Conservation (phyloP, 2,888 invertebrate genomes). For the Cantharis rufa region DNA sequence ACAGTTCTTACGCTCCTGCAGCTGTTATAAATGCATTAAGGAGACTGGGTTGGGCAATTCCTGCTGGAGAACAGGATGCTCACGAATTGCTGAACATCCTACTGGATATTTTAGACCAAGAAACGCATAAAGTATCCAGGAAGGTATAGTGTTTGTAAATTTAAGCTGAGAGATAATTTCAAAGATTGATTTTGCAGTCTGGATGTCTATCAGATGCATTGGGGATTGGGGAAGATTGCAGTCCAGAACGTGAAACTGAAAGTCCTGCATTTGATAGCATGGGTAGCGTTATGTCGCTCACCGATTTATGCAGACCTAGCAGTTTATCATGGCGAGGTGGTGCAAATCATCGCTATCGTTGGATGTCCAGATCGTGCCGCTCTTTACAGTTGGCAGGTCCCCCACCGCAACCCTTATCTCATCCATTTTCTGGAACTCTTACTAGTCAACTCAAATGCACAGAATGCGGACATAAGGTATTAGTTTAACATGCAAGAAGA, state of each 20-base stretch:
- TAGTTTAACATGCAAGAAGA: not conserved
- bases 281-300: conserved; percentile 53
- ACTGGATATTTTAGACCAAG: conserved; percentile 88
- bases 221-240: conserved; percentile 59
- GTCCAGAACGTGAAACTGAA: conserved; percentile 53
- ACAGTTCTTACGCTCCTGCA: conserved; percentile 65
- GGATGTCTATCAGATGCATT: conserved; percentile 79
- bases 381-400: conserved; percentile 59
- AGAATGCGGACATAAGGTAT: conserved; percentile 70
- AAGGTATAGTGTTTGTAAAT: conserved; percentile 55
- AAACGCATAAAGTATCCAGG: conserved; percentile 65
- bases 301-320: conserved; percentile 51
- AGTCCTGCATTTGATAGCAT: conserved; percentile 43
- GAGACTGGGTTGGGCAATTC: conserved; percentile 83
- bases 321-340: conserved; percentile 50
- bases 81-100: conserved; percentile 91
- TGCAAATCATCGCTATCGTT: conserved; percentile 49
- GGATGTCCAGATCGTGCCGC: conserved; percentile 58
- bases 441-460: conserved; percentile 78
- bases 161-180: not conserved
- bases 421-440: conserved; percentile 76
- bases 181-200: conserved; percentile 51
- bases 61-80: conserved; percentile 90
- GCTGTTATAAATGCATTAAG: conserved; percentile 76
- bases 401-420: conserved; percentile 58